These are phyloP conservation scores for Rhopalosiphum nymphaeae DNA, from an alignment of 2,888 invertebrate genomes.

Conservation along the genomic window DNA sequence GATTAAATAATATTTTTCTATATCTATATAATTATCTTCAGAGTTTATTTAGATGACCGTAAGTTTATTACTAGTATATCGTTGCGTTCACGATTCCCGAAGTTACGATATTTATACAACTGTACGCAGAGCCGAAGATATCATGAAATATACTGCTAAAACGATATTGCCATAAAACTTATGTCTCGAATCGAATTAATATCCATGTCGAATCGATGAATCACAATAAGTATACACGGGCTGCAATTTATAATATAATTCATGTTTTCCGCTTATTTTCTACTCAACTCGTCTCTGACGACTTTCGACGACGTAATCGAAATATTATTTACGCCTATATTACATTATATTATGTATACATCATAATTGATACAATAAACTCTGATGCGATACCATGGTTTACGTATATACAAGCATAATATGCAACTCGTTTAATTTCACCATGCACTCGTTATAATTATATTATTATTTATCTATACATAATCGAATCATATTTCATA, in stretches of 20 bases:
- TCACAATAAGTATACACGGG: background rate
- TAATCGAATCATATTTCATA: background rate
- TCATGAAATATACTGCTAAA: background rate
- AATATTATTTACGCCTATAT: background rate
- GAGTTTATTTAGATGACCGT: background rate
- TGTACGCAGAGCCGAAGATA: background rate
- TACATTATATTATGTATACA: background rate
- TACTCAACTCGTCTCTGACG: background rate
- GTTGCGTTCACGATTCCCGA: background rate
- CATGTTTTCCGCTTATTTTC: background rate
- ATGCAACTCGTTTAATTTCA: background rate
- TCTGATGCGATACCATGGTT: background rate
- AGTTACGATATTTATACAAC: no score
- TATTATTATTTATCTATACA: background rate
- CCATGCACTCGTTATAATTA: background rate
- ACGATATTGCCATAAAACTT: background rate
- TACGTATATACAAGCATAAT: background rate
- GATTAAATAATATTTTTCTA: background rate
- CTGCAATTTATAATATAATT: background rate
- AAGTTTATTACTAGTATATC: background rate
- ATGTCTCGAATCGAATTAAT: background rate
- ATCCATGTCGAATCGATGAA: background rate
- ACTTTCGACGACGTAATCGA: background rate
- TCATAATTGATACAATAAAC: background rate
- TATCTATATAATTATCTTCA: background rate